Conservation (phyloP, 2,797 vertebrate species). For the Hydrophis major region DNA sequence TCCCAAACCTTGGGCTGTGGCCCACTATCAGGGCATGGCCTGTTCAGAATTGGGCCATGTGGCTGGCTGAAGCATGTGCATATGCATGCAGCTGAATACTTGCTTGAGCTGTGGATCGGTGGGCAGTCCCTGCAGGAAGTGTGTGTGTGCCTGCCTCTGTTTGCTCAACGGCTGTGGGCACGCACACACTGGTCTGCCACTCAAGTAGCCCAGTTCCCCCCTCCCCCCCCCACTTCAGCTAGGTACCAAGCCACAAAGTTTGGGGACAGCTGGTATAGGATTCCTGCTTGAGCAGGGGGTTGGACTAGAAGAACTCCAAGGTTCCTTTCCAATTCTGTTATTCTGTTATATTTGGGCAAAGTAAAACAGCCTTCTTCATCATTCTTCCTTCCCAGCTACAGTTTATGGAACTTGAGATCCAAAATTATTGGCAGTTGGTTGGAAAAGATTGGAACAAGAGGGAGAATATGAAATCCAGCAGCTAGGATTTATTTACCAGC, state of each 20-base stretch:
- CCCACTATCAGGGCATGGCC: no score
- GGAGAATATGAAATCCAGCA: neutral
- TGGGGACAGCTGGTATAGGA: neutral
- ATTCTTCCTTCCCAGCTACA: neutral
- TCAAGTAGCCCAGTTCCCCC: neutral
- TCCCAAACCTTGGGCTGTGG: neutral
- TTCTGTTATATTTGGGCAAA: neutral
- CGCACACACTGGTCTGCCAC: rapidly evolving
- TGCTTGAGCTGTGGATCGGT: no score
- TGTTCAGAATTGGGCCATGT: no score
- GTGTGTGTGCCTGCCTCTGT: neutral
- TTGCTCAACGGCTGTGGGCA: neutral
- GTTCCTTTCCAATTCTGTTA: neutral
- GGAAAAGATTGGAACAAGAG: neutral
- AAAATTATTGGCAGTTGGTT: neutral
- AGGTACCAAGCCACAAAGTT: neutral
- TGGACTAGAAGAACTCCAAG: neutral
- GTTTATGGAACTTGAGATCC: neutral
- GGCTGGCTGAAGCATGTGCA: neutral
- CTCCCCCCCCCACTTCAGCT: no score
- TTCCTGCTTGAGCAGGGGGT: neutral
- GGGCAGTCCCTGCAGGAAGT: neutral
- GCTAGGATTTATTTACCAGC: neutral
- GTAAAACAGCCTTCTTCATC: neutral
- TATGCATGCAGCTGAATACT: neutral